Evolutionary conservation across 2,888 invertebrate genomes (phyloP).

Genomic region (Rhagophthalmus giganteus): DNA sequence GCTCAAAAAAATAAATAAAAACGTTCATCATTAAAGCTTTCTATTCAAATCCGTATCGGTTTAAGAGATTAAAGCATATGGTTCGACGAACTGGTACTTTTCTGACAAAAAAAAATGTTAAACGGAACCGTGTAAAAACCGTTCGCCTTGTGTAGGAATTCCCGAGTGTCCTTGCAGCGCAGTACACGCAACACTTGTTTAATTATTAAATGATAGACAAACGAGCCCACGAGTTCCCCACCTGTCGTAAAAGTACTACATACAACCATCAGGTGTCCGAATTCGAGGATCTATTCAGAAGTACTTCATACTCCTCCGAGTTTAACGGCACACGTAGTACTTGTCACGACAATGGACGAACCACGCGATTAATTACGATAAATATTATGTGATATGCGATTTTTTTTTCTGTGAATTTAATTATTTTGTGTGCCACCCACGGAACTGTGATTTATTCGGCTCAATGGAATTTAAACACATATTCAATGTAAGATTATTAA

Average conservation of each 20-base stretch:
- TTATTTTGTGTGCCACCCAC: constrained; percentile 11
- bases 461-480: constrained; percentile 7
- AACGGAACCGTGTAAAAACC: constrained; percentile 6
- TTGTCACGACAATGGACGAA: constrained; percentile 1
- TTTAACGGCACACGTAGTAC: constrained; percentile 8
- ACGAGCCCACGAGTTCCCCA: constrained; percentile 7
- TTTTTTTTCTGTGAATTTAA: constrained; percentile 2
- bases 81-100: constrained; percentile 5
- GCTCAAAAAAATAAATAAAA: too few relatives aligned
- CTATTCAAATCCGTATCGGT: too few relatives aligned
- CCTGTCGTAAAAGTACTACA: background rate
- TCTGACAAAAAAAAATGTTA: background rate
- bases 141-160: constrained; percentile 7
- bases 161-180: constrained; percentile 15
- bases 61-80: too few relatives aligned
- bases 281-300: constrained; percentile 3
- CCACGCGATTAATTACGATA: constrained; percentile 7
- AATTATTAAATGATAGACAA: constrained; percentile 5
- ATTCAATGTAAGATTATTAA: constrained; percentile 6
- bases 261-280: constrained; percentile 3
- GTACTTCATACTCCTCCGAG: constrained; percentile 15
- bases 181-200: constrained; percentile 11
- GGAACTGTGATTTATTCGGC: constrained; percentile 7
- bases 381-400: constrained; percentile 3
- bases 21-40: too few relatives aligned